Base-by-base conservation (phyloP, 2,888 invertebrate genomes). In the Lithophane semibrunnea region DNA sequence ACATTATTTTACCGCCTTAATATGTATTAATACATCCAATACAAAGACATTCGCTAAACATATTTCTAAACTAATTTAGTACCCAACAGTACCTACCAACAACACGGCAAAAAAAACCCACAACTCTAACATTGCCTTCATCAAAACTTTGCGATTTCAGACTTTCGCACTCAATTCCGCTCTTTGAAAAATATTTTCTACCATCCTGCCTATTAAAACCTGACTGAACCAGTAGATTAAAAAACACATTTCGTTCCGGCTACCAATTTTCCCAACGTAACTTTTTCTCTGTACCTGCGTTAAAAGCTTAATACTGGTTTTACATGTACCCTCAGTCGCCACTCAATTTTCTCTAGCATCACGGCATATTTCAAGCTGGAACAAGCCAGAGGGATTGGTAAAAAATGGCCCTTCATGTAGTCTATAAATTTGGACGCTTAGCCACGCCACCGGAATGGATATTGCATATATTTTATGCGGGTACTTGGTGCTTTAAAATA, bases 341-440 rank as follows among this genome's bases (percentile, higher is more conserved):
- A 86, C 86, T 86, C 87, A 90, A 90, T 89, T 90, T 86, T 82
- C 87, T 83, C 70, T 44, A 81, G 76, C 82, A 88, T 82, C 81
- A 81, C 72, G 83, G 84, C 82, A 90, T 90, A 89, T 89, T 89
- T 90, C 86, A 90, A 76, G 58, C 58, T 47, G 80, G 89, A 92
- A 94, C 94, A 94, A 92, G 94, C 90, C 82, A 88, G 90, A 87
- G 90, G 92, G 94, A 94, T 93, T 91, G 93, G 92, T 92, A 94
- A 94, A 95, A 95, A 95, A 95, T 95, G 93, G 91, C 92, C 87
- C 88, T 82, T 84, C 94, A 75, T 94, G 94, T 94, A 91, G 87
- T 87, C 92, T 91, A 93, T 95, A 94, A 94, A 94, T 94, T 91
- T 86, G 84, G 90, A 83, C 68, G 86, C 77, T 83, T 85, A 86